Conservation (phyloP, 2,888 invertebrate genomes). For the Serrognathus titanus region DNA sequence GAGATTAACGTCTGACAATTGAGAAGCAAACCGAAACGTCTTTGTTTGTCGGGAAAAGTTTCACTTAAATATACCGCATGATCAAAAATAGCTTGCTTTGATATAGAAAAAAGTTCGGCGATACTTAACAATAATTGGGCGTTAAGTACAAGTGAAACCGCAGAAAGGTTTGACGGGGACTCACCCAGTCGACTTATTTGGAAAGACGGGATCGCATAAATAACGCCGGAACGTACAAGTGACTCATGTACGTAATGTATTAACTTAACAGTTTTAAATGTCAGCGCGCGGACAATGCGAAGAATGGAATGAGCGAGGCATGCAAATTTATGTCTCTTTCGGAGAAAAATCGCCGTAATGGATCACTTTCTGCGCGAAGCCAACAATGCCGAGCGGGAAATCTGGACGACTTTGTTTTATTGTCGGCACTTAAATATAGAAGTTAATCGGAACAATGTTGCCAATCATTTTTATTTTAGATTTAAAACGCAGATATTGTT, state of each 20-base stretch:
- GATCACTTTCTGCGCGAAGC: conserved; percentile 14
- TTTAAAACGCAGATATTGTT: too few species aligned
- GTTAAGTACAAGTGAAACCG: conserved; percentile 7
- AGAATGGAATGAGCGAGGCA: conserved; percentile 23
- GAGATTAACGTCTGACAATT: conserved; percentile 35
- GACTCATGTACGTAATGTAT: conserved; percentile 36
- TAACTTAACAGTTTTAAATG: conserved; percentile 35
- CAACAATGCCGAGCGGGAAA: conserved; percentile 5
- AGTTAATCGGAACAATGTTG: too few species aligned
- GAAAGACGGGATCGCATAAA: conserved; percentile 34
- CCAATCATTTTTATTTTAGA: too few species aligned
- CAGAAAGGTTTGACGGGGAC: conserved; percentile 14
- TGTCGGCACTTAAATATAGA: background rate
- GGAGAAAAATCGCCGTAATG: conserved; percentile 24
- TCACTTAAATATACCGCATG: too few species aligned
- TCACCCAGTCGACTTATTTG: conserved; percentile 30
- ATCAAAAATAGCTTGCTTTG: too few species aligned
- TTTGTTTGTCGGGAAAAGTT: too few species aligned
- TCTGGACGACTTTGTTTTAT: background rate
- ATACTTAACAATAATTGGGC: conserved; percentile 3
- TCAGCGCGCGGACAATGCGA: conserved; percentile 31
- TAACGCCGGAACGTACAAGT: conserved; percentile 28
- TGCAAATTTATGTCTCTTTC: conserved; percentile 28
- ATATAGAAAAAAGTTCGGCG: too few species aligned
- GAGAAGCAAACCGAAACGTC: conserved; percentile 6